Evolutionary conservation across 2,113 vertebrate species (phyloP), one percentile per base, ranked within the genome.

Genomic region (Damaliscus lunatus): DNA sequence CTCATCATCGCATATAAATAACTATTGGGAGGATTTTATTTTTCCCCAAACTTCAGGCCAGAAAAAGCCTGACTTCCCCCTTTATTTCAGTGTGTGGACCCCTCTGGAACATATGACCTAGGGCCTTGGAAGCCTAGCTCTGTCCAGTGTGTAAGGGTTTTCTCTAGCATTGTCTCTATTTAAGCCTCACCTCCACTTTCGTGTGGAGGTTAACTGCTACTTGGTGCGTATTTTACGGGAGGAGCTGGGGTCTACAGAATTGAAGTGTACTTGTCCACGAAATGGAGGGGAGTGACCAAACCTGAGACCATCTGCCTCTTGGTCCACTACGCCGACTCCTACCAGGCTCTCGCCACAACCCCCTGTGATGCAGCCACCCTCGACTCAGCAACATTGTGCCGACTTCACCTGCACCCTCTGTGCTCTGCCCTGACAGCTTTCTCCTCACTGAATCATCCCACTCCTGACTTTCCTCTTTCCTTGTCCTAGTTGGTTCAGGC

Each of bases 351-450:
- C 2, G 13, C 9, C 23, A 9, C 4, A 11, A 25, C 15, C 1
- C 23, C n/a, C 36, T 5, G 0, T 3, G 36, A 4, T 2, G 6
- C 17, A n/a, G 17, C 3, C 19, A 33, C 21, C 2, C 16, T 11
- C 3, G 2, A 9, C 31, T 1, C 21, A 2, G 33, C 11, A 53
- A 19, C 16, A 8, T 0, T 15, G 23, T 53, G 11, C 50, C 10
- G 60, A 19, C 16, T 14, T 6, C 19, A 10, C 19, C 64, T 16
- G n/a, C 0, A 7, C 29, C 0, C 19, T 25, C 21, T 21, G 7
- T n/a, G n/a, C n/a, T 3, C 36, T 43, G 55, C n/a, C 50, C 29
- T 48, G 19, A 3, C 11, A 23, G 25, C 1, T n/a, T 3, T 2
- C 13, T 67, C 64, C 55, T 89, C 67, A 10, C 7, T 21, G 48